Base-by-base conservation (phyloP, 2,113 vertebrate genomes). In the Lagopus leucura region DNA sequence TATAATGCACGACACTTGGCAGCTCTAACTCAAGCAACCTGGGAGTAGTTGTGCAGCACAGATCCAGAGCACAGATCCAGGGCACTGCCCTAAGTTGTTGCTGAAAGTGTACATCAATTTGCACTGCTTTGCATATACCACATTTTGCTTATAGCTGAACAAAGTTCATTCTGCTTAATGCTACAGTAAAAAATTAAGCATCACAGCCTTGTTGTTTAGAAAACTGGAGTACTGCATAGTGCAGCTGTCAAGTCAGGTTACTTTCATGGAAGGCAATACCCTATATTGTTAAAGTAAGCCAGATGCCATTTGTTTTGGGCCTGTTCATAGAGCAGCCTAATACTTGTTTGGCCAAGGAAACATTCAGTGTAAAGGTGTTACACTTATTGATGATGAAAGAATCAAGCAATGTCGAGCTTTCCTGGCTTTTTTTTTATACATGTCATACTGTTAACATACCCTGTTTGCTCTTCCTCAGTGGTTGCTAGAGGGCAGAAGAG, bases 71-170 rank as follows among this genome's bases (percentile, higher is more conserved):
- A 48, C 43, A 32, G 64, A 4, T 57, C 61, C 48, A 57, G 22
- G 38, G 34, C 42, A 21, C 43, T 34, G 40, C 43, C 15, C 8
- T 3, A 3, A 5, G 10, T 73, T 86, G 38, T 67, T 71, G 40
- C 78, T 81, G 27, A 27, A 84, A 52, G 15, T 0, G 0, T 22
- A 8, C 22, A 17, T 80, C 47, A 25, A 10, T 47, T 78, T 8
- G 2, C 48, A 19, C 18, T 0, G 0, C 60, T 55, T 77, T 15
- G 20, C 0, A 1, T 5, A 2, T 50, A 28, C 28, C n/a, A 73
- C 1, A 0, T 65, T 84, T 92, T 5, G 1, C 64, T 78, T 74
- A 27, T 4, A 70, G 48, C 54, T 67, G 38, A 88, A 13, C 30
- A 17, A 9, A 0, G 0, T 61, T 89, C 30, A 6, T 95, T 79